Conservation (phyloP, 2,888 invertebrate species). For the Brassicogethes aeneus region DNA sequence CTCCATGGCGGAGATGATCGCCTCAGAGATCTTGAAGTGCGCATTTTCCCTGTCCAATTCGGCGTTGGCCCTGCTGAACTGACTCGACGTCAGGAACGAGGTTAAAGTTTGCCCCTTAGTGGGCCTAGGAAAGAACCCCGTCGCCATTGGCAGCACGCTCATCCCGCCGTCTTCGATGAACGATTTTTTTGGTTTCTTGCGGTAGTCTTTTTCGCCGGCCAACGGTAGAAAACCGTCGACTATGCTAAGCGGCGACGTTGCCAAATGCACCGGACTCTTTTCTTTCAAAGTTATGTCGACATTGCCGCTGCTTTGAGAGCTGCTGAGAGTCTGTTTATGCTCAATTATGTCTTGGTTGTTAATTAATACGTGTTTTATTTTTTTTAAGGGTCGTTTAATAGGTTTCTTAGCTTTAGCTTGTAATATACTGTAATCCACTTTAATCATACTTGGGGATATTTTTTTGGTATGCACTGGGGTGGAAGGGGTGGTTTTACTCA, state of each 20-base stretch:
- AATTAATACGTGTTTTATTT: constrained; percentile 29
- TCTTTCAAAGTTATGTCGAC: constrained; percentile 25
- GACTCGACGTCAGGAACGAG: constrained; percentile 62
- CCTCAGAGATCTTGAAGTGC: constrained; percentile 77
- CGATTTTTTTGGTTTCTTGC: constrained; percentile 43
- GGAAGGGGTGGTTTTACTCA: constrained; percentile 34
- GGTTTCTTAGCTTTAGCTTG: constrained; percentile 10
- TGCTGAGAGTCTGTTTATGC: constrained; percentile 32
- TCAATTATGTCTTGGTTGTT: constrained; percentile 36
- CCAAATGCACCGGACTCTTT: constrained; percentile 13
- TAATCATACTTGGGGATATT: constrained; percentile 29
- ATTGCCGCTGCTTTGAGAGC: constrained; percentile 24
- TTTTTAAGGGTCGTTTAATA: constrained; percentile 16
- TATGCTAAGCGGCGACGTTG: constrained; percentile 29
- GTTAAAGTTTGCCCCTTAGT: constrained; percentile 61
- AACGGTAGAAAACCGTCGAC: constrained; percentile 35
- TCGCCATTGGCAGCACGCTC: constrained; percentile 50
- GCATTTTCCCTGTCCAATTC: constrained; percentile 79
- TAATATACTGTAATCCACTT: constrained; percentile 31
- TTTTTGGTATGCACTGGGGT: constrained; percentile 31
- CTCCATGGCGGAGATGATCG: constrained; percentile 74
- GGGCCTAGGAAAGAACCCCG: constrained; percentile 53
- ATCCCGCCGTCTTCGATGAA: constrained; percentile 52
- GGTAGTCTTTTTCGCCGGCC: constrained; percentile 42
- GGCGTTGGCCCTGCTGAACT: constrained; percentile 61